A percentile compares a stretch with the other conserved stretches of the same genome.
Conservation (phyloP, 2,888 invertebrate species). For the Drosophila eohydei region DNA sequence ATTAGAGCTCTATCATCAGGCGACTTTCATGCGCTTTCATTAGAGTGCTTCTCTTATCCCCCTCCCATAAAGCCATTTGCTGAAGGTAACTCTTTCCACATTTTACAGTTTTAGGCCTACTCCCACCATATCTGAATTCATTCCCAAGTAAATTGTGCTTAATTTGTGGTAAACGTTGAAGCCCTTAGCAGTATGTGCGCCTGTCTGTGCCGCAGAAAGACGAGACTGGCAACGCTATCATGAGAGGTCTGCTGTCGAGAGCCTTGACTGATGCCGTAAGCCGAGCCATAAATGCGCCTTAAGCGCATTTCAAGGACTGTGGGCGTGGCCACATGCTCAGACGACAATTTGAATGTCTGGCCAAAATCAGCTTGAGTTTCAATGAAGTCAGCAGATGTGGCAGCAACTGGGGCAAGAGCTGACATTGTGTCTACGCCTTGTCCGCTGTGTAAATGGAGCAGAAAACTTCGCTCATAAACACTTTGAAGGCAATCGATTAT, state of each 20-base stretch:
- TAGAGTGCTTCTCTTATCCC: too few relatives aligned
- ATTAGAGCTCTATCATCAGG: neutral
- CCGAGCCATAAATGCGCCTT: slow-evolving; percentile 23
- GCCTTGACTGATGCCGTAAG: slow-evolving; percentile 15
- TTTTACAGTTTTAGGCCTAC: neutral
- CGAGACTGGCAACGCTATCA: neutral
- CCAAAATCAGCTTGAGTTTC: slow-evolving; percentile 20
- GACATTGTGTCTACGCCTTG: slow-evolving; percentile 1
- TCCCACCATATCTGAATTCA: neutral
- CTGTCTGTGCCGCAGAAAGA: neutral
- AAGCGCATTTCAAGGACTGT: slow-evolving; percentile 36
- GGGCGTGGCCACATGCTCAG: slow-evolving; percentile 13
- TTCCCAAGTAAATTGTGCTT: neutral
- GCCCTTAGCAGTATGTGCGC: neutral
- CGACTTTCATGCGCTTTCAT: too few relatives aligned
- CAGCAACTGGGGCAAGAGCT: slow-evolving; percentile 1
- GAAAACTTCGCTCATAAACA: slow-evolving; percentile 25
- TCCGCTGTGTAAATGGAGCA: slow-evolving; percentile 18
- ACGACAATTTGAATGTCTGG: slow-evolving; percentile 14
- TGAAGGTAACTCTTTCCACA: neutral
- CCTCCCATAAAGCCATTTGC: too few relatives aligned
- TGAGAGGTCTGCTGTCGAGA: slow-evolving; percentile 10
- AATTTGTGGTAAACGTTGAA: neutral
- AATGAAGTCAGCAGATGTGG: slow-evolving; percentile 21
- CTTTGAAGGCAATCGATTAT: slow-evolving; percentile 39